Evolutionary conservation across 1,140 invertebrate species (phyloP), one percentile per base, ranked within the genome.

Genomic region (Carcinoscorpius rotundicauda): DNA sequence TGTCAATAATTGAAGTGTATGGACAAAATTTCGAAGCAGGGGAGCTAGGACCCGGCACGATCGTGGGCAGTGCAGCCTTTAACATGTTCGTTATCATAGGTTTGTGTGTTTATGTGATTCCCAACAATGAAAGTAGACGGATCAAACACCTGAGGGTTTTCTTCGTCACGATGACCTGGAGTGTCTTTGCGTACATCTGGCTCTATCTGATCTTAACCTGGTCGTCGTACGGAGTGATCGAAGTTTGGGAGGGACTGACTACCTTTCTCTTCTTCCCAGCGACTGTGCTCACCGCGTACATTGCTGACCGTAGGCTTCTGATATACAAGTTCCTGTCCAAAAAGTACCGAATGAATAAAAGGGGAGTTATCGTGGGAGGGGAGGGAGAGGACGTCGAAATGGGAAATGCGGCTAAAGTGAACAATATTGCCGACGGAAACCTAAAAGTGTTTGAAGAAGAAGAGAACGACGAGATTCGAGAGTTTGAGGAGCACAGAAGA

Each of bases 141-240:
- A 97, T 99, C 65, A 97, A 97, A 76, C 96, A 99, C 80, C 80
- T 98, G 62, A 81, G 93, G 49, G 97, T 99, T 52, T 99, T 99
- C 78, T 89, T 97, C 74, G 91, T 99, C n/a, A 99, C 97, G 1
- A 93, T 96, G 5, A 86, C 88, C 3, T 98, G 95, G 92, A 97
- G 94, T 66, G 84, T 99, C 51, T 97, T 99, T 75, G 97, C 97
- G 5, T 99, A 99, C 76, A 85, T 99, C 11, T 99, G 97, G 97
- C 80, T 99, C 4, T 98, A 97, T 76, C 74, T 96, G 10, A 98
- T 98, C 71, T 81, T 99, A 9, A 86, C 89, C 4, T 83, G 92
- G 3, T 85, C 88, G 66, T 88, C 88, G 59, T 85, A 87, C 0
- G 91, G 90, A 49, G 85, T 86, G 53, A 85, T 96, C 3, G 90